These are phyloP conservation scores for Cisticola juncidis DNA, from an alignment of 2,113 vertebrate species.

Conservation along the genomic window DNA sequence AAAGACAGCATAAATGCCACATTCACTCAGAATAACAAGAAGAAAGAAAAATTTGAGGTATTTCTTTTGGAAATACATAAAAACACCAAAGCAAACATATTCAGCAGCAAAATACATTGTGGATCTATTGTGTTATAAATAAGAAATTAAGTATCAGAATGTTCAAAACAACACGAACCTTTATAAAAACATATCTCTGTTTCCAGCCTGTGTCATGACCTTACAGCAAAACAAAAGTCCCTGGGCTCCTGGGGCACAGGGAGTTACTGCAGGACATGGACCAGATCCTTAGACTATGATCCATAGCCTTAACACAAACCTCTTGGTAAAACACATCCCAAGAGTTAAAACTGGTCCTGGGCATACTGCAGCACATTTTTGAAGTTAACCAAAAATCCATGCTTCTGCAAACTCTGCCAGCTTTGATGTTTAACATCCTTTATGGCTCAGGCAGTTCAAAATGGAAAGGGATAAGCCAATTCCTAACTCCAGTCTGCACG, in stretches of 20 bases:
- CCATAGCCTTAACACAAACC: background rate
- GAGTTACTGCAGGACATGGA: background rate
- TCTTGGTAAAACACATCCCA: background rate
- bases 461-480: background rate
- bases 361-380: background rate
- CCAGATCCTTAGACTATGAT: background rate
- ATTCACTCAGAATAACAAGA: conserved; percentile 64
- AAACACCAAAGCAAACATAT: conserved; percentile 45
- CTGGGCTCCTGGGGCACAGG: background rate
- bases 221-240: background rate
- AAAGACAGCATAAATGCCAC: conserved; percentile 21
- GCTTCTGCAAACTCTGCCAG: background rate
- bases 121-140: conserved; percentile 29
- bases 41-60: conserved; percentile 64
- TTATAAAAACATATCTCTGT: conserved; percentile 48
- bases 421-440: background rate
- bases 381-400: background rate
- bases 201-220: background rate
- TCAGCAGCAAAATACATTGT: conserved; percentile 51
- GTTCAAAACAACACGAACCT: conserved; percentile 35
- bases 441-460: background rate
- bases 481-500: background rate
- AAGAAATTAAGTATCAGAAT: conserved; percentile 39
- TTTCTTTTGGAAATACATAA: conserved; percentile 73
- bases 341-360: background rate